Evolutionary conservation across 2,113 vertebrate species (phyloP).

Genomic region (Anseranas semipalmata): DNA sequence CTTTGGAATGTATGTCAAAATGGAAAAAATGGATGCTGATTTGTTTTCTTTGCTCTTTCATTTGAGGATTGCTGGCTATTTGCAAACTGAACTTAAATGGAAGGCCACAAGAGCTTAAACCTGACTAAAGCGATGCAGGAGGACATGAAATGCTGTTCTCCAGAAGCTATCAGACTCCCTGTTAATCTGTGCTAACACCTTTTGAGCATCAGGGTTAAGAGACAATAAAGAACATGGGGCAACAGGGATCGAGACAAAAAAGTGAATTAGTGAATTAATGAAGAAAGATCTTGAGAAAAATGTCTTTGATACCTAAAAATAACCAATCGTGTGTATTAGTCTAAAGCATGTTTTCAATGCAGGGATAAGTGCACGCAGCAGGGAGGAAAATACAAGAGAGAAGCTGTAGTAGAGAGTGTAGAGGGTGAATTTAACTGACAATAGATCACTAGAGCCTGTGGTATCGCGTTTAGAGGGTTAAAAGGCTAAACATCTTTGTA

Average conservation of each 20-base stretch:
- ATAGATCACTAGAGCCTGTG: constrained; percentile 57
- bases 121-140: constrained; percentile 60
- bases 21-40: background rate
- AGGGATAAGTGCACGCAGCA: constrained; percentile 54
- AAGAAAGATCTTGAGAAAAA: constrained; percentile 66
- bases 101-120: constrained; percentile 39
- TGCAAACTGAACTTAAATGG: constrained; percentile 27
- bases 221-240: constrained; percentile 58
- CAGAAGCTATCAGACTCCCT: constrained; percentile 55
- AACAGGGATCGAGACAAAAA: constrained; percentile 57
- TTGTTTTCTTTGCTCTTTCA: constrained; percentile 23
- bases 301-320: constrained; percentile 67
- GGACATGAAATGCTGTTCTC: constrained; percentile 57
- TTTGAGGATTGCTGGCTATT: constrained; percentile 1
- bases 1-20: background rate
- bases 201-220: constrained; percentile 59
- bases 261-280: constrained; percentile 71
- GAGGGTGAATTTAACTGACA: constrained; percentile 71
- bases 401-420: constrained; percentile 17
- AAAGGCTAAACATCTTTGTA: constrained; percentile 57
- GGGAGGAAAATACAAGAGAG: constrained; percentile 56
- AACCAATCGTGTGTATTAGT: constrained; percentile 44
- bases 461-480: constrained; percentile 49
- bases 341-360: constrained; percentile 64
- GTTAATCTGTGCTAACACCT: constrained; percentile 61